Evolutionary conservation across 1,140 invertebrate genomes (phyloP).

Genomic region (Procambarus virginalis): DNA sequence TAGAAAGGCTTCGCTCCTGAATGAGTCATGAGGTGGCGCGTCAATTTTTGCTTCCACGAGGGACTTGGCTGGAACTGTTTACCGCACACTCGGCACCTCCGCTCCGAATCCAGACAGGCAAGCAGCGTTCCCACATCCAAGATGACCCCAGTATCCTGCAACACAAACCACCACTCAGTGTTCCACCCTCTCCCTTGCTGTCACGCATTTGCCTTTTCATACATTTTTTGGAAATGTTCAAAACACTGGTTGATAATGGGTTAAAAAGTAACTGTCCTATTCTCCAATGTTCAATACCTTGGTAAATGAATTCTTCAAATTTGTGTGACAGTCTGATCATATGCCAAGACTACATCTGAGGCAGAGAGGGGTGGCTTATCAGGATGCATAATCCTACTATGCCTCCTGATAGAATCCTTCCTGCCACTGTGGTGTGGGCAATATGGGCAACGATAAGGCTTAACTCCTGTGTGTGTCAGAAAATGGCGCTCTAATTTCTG

Average conservation of each 20-base stretch:
- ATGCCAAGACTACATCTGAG: slow-evolving; percentile 53
- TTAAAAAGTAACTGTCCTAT: background rate
- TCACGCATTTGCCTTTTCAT: slow-evolving; percentile 15
- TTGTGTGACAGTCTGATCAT: slow-evolving; percentile 32
- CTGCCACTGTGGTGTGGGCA: slow-evolving; percentile 65
- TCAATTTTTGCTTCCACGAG: slow-evolving; percentile 70
- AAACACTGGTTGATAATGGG: slow-evolving; percentile 12
- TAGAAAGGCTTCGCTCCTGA: slow-evolving; percentile 69
- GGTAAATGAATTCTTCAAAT: slow-evolving; percentile 26
- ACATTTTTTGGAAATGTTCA: slow-evolving; percentile 8
- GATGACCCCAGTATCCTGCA: slow-evolving; percentile 62
- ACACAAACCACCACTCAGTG: slow-evolving; percentile 67
- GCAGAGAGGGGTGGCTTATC: slow-evolving; percentile 55
- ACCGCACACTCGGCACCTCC: slow-evolving; percentile 68
- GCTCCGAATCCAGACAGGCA: slow-evolving; percentile 67
- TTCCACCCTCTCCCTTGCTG: slow-evolving; percentile 42
- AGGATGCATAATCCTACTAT: slow-evolving; percentile 64
- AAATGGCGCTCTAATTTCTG: slow-evolving; percentile 68
- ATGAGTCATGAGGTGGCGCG: slow-evolving; percentile 69
- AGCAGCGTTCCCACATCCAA: slow-evolving; percentile 57
- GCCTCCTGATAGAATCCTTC: slow-evolving; percentile 67
- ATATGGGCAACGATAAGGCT: slow-evolving; percentile 64
- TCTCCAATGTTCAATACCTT: slow-evolving; percentile 18
- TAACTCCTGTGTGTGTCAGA: slow-evolving; percentile 65
- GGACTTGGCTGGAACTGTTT: slow-evolving; percentile 70